Evolutionary conservation across 1,140 invertebrate genomes (phyloP), one percentile per base, ranked within the genome.

Genomic region (Camponotus floridanus): DNA sequence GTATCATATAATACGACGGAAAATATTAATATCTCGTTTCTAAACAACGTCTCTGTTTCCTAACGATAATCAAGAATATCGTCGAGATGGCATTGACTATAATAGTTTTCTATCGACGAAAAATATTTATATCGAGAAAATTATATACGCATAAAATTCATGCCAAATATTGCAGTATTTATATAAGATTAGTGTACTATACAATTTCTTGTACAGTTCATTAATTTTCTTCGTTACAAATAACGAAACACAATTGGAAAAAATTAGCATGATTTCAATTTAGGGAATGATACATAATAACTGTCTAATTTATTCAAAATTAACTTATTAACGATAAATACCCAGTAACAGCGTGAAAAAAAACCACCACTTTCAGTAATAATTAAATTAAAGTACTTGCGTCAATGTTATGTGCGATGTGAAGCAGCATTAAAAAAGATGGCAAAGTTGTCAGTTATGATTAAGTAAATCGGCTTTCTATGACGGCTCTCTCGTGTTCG

Each of bases 401-500:
- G n/a, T 13, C n/a, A 18, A 64, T 36, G 74, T 76, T 62, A 64
- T 78, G n/a, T 11, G 55, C 55, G 6, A 76, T 15, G 36, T 76
- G 73, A 61, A 31, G 42, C 3, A 31, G 18, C 61, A 33, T 18
- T 15, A 59, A 78, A 78, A 78, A 78, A 57, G 59, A 18, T 21
- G 42, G 26, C 45, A 64, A 65, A 18, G 76, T 64, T 65, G 61
- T 26, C 76, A 65, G 39, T 65, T 78, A 45, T 26, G 57, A 76
- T 76, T 76, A n/a, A n/a, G 74, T 76, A 78, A 78, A 78, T 78
- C 76, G 61, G 76, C 74, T 65, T 64, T 64, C 76, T 65, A 65
- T 26, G 65, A 65, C 76, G 39, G 33, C 55, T 76, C 73, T 33
- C 59, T 48, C 59, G 26, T 62, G 36, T n/a, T 76, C 36, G 59